Evolutionary conservation across 2,113 vertebrate species (phyloP).

Genomic region (Sylvilagus bachmani): DNA sequence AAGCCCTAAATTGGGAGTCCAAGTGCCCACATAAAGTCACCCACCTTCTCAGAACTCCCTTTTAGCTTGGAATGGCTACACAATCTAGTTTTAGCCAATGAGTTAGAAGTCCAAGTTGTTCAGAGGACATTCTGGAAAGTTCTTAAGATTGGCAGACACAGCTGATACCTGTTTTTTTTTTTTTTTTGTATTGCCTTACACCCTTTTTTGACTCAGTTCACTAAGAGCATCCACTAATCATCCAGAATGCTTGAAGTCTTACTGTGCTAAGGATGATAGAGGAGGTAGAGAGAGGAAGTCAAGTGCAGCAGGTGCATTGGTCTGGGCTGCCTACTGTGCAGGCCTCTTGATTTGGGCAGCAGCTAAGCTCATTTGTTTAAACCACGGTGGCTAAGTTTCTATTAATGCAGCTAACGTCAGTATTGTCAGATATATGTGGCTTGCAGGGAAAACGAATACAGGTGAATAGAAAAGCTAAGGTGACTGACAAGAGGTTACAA

Average conservation of each 20-base stretch:
- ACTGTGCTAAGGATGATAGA: neutral
- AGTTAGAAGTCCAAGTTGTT: neutral
- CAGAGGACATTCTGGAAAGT: neutral
- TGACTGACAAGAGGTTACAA: neutral
- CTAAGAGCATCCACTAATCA: neutral
- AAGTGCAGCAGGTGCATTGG: neutral
- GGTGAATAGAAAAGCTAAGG: neutral
- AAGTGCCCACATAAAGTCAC: neutral
- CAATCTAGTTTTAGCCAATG: neutral
- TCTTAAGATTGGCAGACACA: neutral
- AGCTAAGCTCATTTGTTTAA: conserved; percentile 33
- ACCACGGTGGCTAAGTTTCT: neutral
- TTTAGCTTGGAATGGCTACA: neutral
- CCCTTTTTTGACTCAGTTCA: neutral
- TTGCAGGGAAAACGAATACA: neutral
- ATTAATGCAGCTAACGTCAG: neutral
- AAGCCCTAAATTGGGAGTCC: neutral
- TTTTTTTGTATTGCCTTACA: neutral
- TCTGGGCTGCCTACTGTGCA: neutral
- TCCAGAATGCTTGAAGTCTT: neutral
- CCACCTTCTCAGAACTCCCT: neutral
- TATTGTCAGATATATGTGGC: neutral
- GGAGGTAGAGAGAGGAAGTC: neutral
- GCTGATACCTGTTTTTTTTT: neutral
- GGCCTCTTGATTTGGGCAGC: neutral